Percentiles rank a stretch among this genome's conserved stretches.
Evolutionary conservation across 1,140 invertebrate genomes (phyloP).

Genomic region (Lepidurus packardi): DNA sequence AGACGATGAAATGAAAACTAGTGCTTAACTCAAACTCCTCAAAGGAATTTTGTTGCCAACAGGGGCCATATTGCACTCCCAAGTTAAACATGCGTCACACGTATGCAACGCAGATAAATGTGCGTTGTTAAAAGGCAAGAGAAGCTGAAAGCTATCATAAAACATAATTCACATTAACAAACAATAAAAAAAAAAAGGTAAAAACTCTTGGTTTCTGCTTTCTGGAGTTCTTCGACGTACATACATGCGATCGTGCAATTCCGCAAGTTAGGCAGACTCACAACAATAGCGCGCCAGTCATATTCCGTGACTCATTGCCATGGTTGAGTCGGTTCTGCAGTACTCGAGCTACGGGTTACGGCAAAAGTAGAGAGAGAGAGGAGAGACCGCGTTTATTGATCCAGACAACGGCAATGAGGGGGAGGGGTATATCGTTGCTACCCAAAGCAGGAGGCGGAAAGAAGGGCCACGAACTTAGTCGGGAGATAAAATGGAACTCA

Average conservation of each 20-base stretch:
- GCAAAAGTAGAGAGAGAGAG: neutral
- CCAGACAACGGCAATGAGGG: constrained; percentile 17
- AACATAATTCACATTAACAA: neutral
- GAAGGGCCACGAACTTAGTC: neutral
- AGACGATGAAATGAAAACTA: neutral
- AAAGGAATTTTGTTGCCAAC: neutral
- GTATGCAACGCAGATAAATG: neutral
- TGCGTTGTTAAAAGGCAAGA: neutral
- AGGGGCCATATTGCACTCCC: neutral
- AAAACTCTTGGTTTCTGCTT: neutral
- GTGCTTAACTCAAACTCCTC: neutral
- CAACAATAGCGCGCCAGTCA: neutral
- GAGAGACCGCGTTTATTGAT: constrained; percentile 6
- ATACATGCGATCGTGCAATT: constrained; percentile 8
- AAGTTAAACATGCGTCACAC: neutral
- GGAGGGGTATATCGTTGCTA: constrained; percentile 7
- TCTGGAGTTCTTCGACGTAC: neutral
- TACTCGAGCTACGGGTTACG: neutral
- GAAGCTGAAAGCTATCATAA: neutral
- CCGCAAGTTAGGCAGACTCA: neutral
- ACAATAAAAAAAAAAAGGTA: neutral
- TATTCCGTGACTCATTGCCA: neutral
- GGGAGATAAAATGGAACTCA: neutral
- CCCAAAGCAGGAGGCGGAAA: neutral
- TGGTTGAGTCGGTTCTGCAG: neutral